phyloP scores from a whole-genome alignment of 2,113 vertebrate species.

The Tychaedon coryphoeus region DNA sequence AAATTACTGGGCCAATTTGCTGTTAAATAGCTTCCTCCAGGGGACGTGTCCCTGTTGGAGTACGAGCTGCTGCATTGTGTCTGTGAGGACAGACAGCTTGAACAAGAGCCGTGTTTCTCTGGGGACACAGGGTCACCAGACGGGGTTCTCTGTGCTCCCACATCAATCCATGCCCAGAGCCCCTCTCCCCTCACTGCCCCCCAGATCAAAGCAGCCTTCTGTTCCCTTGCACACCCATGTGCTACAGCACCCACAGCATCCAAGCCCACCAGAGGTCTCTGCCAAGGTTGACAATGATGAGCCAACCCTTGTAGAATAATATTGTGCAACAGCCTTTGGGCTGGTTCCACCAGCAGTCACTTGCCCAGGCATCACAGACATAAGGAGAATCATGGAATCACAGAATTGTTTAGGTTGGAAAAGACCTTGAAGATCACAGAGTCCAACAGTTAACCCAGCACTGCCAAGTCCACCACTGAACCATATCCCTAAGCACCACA shows the following conservation, averaged over 20 bases:
- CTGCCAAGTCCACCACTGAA: neutral
- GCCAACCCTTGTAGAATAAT: neutral
- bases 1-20: slow-evolving; percentile 63
- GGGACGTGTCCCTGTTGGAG: neutral
- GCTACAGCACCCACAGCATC: neutral
- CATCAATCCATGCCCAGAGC: neutral
- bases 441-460: neutral
- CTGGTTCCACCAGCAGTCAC: neutral
- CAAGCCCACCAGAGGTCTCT: neutral
- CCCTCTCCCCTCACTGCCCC: neutral
- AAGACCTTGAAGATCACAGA: neutral
- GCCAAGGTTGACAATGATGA: neutral
- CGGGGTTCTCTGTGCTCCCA: neutral
- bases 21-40: slow-evolving; percentile 64
- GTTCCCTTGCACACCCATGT: neutral
- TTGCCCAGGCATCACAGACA: neutral
- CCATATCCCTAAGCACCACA: neutral
- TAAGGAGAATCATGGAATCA: neutral
- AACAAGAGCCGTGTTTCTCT: neutral
- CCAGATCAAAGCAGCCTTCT: slow-evolving; percentile 6
- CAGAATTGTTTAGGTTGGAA: neutral
- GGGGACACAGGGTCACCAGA: neutral
- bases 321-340: neutral
- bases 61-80: neutral
- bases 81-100: neutral